phyloP scores from a whole-genome alignment of 1,140 invertebrate genomes.

The Hyposmocoma kahamanoa region DNA sequence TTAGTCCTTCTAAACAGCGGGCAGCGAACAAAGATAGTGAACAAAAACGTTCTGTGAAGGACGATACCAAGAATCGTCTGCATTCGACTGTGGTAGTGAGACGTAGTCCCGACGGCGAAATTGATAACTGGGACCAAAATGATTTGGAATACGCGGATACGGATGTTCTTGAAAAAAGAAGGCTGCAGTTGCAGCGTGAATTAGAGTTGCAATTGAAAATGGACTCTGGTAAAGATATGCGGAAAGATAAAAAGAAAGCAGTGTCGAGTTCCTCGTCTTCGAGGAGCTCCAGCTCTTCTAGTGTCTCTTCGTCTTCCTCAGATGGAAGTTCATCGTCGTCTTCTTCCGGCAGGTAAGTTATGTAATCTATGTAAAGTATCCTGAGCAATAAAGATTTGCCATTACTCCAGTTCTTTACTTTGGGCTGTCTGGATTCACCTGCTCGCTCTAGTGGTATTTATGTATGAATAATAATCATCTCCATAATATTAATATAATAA shows the following conservation, averaged over 20 bases:
- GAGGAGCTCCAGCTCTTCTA: conserved; percentile 78
- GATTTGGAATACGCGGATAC: conserved; percentile 89
- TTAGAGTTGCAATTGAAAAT: conserved; percentile 84
- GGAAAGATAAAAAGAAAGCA: conserved; percentile 80
- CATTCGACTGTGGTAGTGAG: conserved; percentile 79
- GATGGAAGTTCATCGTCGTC: conserved; percentile 78
- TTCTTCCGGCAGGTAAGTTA: conserved; percentile 58
- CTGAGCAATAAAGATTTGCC: too few species aligned
- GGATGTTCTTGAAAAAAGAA: conserved; percentile 83
- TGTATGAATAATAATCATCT: neutral
- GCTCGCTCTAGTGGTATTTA: neutral
- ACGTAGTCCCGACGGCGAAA: conserved; percentile 78
- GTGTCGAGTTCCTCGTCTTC: conserved; percentile 80
- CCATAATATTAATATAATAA: too few species aligned
- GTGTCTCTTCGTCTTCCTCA: conserved; percentile 75
- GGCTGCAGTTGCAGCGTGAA: conserved; percentile 84
- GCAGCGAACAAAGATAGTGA: conserved; percentile 80
- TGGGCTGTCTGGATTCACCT: neutral
- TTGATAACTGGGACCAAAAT: conserved; percentile 85
- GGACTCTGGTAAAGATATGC: conserved; percentile 74
- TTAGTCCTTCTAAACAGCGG: conserved; percentile 82
- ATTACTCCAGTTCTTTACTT: too few species aligned
- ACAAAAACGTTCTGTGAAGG: conserved; percentile 74
- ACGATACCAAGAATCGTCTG: conserved; percentile 78
- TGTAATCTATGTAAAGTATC: neutral